These are phyloP conservation scores for Porites lobata DNA, from an alignment of 92 coral and sea anemone genomes.

Conservation along the genomic window DNA sequence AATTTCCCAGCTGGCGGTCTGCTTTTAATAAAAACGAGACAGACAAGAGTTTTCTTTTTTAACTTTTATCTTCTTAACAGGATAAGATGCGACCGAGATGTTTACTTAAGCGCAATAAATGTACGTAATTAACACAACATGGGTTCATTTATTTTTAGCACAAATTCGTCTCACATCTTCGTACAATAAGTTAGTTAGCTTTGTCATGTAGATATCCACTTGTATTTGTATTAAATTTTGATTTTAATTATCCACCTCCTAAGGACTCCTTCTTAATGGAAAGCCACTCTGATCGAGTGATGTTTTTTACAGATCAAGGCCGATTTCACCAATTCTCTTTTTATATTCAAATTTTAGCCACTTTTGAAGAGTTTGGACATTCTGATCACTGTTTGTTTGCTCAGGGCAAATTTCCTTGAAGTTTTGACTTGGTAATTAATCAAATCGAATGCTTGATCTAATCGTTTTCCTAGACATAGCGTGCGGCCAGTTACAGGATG, in stretches of 20 bases:
- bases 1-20: neutral
- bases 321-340: neutral
- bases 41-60: neutral
- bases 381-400: conserved; percentile 14
- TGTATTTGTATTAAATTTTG: neutral
- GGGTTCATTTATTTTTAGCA: conserved; percentile 25
- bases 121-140: conserved; percentile 38
- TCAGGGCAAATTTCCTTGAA: conserved; percentile 34
- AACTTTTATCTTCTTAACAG: conserved; percentile 14
- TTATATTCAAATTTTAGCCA: conserved; percentile 4
- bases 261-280: conserved; percentile 14
- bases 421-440: conserved; percentile 26
- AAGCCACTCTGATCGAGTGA: neutral
- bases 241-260: neutral
- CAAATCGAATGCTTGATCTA: neutral
- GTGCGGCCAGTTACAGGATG: neutral
- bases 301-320: neutral
- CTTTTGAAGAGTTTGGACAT: neutral
- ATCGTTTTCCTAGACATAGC: neutral
- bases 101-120: conserved; percentile 24
- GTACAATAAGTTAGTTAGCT: neutral
- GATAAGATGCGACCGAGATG: conserved; percentile 10
- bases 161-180: conserved; percentile 23
- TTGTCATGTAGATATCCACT: conserved; percentile 33
- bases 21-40: neutral